Base-by-base conservation (phyloP, 2,113 vertebrate genomes). In the Pteruthius melanotis region DNA sequence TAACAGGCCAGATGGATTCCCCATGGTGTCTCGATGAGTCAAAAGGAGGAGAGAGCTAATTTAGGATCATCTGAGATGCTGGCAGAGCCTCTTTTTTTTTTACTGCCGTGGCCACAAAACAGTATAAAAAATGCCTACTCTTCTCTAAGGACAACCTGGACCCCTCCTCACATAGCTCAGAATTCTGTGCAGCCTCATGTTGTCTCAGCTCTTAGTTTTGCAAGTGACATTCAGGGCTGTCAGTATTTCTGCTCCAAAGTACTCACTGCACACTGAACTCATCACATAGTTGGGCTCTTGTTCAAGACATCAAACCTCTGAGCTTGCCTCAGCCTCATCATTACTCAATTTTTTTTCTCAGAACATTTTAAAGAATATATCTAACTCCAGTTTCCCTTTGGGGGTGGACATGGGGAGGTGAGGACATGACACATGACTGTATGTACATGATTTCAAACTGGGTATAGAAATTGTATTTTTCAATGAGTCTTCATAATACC, bases 101-200 rank as follows among this genome's bases (percentile, higher is more conserved):
- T 80, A 65, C 28, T 93, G 26, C n/a, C 37, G 39, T 12, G n/a
- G 22, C 37, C 65, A 56, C 28, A 4, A 14, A 70, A 37, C 8
- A 39, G 37, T 9, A 59, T 13, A 74, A 57, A 88, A 75, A 49
- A 4, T 1, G 0, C 11, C 6, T 39, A 17, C 3, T 3, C 1
- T 50, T 78, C 16, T 23, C 17, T 2, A 2, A 14, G 33, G 57
- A 40, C 50, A 87, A 37, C 9, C 63, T 61, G 28, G 26, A 80
- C 26, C 17, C 3, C 21, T 92, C 33, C 42, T 45, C 39, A 15
- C 18, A 27, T 3, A 76, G 26, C 7, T 75, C 45, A 44, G 56
- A 56, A 60, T 39, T 69, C 42, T 20, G 7, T 24, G 27, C 33
- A 82, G 65, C 13, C 13, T 87, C 30, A 10, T 1, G 6, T 20